These are phyloP conservation scores for Sclerodermus sp. DNA, from an alignment of 2,888 invertebrate genomes.

Conservation along the genomic window DNA sequence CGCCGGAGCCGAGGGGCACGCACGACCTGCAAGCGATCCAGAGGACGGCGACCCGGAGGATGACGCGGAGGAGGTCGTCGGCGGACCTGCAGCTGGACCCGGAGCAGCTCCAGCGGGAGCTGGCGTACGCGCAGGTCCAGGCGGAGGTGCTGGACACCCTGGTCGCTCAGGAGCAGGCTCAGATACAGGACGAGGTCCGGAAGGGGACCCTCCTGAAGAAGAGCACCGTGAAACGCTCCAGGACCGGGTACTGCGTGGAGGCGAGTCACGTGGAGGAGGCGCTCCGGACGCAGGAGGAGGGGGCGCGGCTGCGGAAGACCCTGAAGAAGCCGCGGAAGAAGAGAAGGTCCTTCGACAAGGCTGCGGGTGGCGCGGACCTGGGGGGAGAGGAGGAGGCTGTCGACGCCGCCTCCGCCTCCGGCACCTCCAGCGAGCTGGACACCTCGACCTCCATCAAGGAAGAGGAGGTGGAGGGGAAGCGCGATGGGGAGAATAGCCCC, in stretches of 20 bases:
- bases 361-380: background rate
- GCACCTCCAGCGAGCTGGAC: background rate
- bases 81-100: slow-evolving; percentile 46
- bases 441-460: slow-evolving; percentile 1
- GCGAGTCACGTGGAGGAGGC: background rate
- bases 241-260: background rate
- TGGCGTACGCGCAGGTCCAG: slow-evolving; percentile 48
- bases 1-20: slow-evolving; percentile 1
- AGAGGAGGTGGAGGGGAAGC: slow-evolving; percentile 17
- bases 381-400: too few relatives aligned
- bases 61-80: slow-evolving; percentile 50
- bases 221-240: slow-evolving; percentile 12
- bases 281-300: background rate
- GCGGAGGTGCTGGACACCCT: slow-evolving; percentile 50
- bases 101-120: slow-evolving; percentile 45
- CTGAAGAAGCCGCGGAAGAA: slow-evolving; percentile 12
- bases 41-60: slow-evolving; percentile 43
- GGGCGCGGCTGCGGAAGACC: slow-evolving; percentile 4
- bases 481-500: background rate
- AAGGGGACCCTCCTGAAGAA: slow-evolving; percentile 38
- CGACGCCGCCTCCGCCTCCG: background rate
- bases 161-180: slow-evolving; percentile 53
- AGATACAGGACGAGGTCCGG: slow-evolving; percentile 45
- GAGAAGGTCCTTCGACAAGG: slow-evolving; percentile 4
- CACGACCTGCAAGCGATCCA: slow-evolving; percentile 34